A percentile compares a stretch with the other conserved stretches of the same genome.
Evolutionary conservation across 2,888 invertebrate species (phyloP).

Genomic region (Coenonympha arcania): DNA sequence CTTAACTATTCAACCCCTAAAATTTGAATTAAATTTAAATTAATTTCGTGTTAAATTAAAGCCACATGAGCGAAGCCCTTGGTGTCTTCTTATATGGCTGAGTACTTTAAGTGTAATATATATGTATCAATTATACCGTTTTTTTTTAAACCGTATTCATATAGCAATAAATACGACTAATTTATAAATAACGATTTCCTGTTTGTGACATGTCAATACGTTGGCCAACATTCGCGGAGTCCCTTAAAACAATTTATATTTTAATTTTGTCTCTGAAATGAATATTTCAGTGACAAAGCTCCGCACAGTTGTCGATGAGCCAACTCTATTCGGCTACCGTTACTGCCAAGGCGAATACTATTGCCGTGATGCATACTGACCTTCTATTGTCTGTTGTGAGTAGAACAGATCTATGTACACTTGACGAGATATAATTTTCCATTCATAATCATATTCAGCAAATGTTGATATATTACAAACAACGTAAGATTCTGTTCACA

Average conservation of each 20-base stretch:
- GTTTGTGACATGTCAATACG: neutral
- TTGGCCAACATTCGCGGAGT: neutral
- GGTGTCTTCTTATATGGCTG: too few relatives aligned
- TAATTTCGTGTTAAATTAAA: too few relatives aligned
- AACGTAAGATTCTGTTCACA: too few relatives aligned
- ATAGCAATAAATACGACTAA: too few relatives aligned
- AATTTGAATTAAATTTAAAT: too few relatives aligned
- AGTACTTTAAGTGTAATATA: too few relatives aligned
- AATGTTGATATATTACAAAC: too few relatives aligned
- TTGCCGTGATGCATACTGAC: conserved; percentile 61
- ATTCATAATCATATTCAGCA: conserved; percentile 3
- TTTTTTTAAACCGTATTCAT: too few relatives aligned
- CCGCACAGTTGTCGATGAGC: conserved; percentile 52
- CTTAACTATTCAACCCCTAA: too few relatives aligned
- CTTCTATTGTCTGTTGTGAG: conserved; percentile 61
- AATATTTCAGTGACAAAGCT: conserved; percentile 32
- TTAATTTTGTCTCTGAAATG: conserved; percentile 32
- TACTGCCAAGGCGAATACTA: conserved; percentile 66
- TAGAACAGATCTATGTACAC: conserved; percentile 44
- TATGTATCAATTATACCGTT: too few relatives aligned
- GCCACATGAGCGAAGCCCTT: too few relatives aligned
- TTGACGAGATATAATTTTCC: conserved; percentile 18
- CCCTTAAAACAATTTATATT: conserved; percentile 27
- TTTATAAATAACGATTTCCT: neutral
- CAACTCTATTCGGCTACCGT: conserved; percentile 49